Evolutionary conservation across 2,797 vertebrate genomes (phyloP).

Genomic region (Typhlichthys eigenmanni): DNA sequence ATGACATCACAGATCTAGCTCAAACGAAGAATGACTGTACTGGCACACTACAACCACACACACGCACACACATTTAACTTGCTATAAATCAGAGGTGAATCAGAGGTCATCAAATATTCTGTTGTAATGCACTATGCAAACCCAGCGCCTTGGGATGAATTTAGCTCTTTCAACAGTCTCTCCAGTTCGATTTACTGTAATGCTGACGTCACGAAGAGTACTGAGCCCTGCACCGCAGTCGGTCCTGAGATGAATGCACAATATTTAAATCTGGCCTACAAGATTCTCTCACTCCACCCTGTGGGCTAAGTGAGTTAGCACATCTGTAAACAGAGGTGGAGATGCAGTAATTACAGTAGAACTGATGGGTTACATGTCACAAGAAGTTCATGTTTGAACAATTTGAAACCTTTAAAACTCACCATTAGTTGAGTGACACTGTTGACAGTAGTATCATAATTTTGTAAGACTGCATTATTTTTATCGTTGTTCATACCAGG

Average conservation of each 20-base stretch:
- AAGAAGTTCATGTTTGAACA: constrained; percentile 4
- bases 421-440: too few species aligned
- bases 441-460: too few species aligned
- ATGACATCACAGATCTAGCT: constrained; percentile 13
- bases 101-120: too few species aligned
- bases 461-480: too few species aligned
- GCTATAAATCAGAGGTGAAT: too few species aligned
- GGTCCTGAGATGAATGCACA: constrained; percentile 84
- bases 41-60: too few species aligned
- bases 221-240: constrained; percentile 75
- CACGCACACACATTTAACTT: too few species aligned
- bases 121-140: constrained; percentile 4
- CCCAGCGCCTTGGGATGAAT: constrained; percentile 30
- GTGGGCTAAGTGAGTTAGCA: constrained; percentile 65
- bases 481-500: too few species aligned
- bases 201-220: constrained; percentile 75
- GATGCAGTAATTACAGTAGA: constrained; percentile 2
- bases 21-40: constrained; percentile 6
- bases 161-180: constrained; percentile 26
- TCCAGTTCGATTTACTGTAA: constrained; percentile 50
- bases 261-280: constrained; percentile 74
- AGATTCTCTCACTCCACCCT: constrained; percentile 77
- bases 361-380: background rate
- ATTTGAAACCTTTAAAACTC: background rate
- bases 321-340: constrained; percentile 40